Conservation (phyloP, 2,888 invertebrate species). For the Matsumyia berberina region DNA sequence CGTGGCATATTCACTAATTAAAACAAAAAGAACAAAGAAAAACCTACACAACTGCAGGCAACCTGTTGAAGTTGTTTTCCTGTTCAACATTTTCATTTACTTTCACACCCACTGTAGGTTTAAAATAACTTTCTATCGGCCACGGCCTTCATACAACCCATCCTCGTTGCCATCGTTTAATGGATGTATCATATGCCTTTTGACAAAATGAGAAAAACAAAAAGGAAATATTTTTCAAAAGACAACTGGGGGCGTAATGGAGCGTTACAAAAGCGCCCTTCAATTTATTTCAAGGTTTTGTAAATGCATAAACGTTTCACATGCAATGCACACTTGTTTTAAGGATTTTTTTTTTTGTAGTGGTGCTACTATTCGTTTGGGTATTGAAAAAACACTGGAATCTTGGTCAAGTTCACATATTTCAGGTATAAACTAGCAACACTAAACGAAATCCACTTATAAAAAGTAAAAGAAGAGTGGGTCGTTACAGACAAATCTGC, state of each 20-base stretch:
- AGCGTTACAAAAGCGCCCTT: slow-evolving; percentile 17
- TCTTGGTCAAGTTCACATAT: no score
- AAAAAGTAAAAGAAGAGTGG: no score
- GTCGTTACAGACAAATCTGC: no score
- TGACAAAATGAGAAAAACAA: slow-evolving; percentile 13
- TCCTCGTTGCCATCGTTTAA: slow-evolving; percentile 45
- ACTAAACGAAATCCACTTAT: no score
- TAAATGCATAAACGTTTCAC: slow-evolving; percentile 20
- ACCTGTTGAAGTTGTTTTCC: slow-evolving; percentile 47
- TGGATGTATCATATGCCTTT: slow-evolving; percentile 52
- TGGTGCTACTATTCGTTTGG: no score
- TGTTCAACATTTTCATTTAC: slow-evolving; percentile 29
- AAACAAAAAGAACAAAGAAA: not conserved
- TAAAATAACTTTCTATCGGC: slow-evolving; percentile 43
- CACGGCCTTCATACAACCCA: slow-evolving; percentile 32
- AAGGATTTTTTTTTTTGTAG: not conserved
- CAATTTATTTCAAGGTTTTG: slow-evolving; percentile 35
- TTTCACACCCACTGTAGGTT: slow-evolving; percentile 1
- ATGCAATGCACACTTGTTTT: slow-evolving; percentile 12
- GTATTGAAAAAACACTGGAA: no score
- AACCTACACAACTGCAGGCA: slow-evolving; percentile 31
- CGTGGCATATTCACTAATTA: slow-evolving; percentile 3
- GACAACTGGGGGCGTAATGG: slow-evolving; percentile 26
- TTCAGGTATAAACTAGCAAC: no score
- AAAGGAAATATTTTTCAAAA: slow-evolving; percentile 20